Evolutionary conservation across 1,140 invertebrate species (phyloP), one percentile per base, ranked within the genome.

Genomic region (Agrilus planipennis): DNA sequence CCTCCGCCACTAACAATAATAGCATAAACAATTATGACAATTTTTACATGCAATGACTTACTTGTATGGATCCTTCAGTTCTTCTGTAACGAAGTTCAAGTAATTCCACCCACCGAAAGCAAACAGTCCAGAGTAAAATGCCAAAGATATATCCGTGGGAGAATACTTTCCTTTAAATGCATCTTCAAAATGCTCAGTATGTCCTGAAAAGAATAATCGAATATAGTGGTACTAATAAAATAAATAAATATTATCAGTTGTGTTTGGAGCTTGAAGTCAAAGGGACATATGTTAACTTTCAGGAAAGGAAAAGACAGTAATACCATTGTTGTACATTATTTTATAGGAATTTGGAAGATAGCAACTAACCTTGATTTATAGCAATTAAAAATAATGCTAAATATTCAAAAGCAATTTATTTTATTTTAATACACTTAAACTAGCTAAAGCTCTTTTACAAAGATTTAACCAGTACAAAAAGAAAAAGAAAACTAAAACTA

Each of bases 51-150:
- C 30, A 2, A 36, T 10, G 48, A 70, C 72, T 75, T 62, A 92
- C 86, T 78, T 88, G 70, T 89, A 85, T 7, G 90, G 90, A 60
- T 94, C 77, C 60, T 89, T 83, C 1, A 95, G 63, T 68, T 95
- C 91, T 64, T 94, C 90, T 0, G 90, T 90, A 29, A 91, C 86
- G 63, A 91, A 92, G 65, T 93, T 93, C 27, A 93, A 70, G 61
- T 85, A 90, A 61, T 92, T 90, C 86, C 87, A 95, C 28, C 91
- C 91, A 34, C 89, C 89, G 62, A 94, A 96, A n/a, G 91, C 89
- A 70, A 95, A 96, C 1, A 95, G 68, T n/a, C 89, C 90, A 0
- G 85, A 86, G 62, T 93, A 94, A 53, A 93, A 91, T 0, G 89
- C 87, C 30, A 91, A 64, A 0, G 87, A 79, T 40, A 91, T 66